These are phyloP conservation scores for Suricata suricatta DNA, from an alignment of 2,113 vertebrate genomes.

Conservation along the genomic window DNA sequence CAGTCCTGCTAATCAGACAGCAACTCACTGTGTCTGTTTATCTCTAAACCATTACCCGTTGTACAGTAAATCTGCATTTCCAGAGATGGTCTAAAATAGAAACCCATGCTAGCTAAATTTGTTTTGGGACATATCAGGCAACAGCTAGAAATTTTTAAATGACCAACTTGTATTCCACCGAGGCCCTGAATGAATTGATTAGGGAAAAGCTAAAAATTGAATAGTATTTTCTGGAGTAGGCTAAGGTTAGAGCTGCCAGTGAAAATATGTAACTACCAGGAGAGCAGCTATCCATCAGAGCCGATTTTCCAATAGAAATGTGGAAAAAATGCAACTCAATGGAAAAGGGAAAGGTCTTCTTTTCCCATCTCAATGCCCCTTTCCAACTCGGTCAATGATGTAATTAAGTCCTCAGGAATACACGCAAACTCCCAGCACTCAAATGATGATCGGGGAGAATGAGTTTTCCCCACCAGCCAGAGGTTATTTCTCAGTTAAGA, in stretches of 20 bases:
- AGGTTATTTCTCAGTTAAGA: not conserved
- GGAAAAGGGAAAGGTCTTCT: not conserved
- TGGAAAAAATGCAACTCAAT: not conserved
- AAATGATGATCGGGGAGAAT: not conserved
- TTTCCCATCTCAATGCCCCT: not conserved
- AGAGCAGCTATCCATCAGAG: slow-evolving; percentile 43
- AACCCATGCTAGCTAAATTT: slow-evolving; percentile 85
- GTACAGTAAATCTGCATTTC: slow-evolving; percentile 86
- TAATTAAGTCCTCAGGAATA: slow-evolving; percentile 32
- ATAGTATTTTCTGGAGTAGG: slow-evolving; percentile 76
- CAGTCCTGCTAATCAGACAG: slow-evolving; percentile 83
- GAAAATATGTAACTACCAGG: slow-evolving; percentile 63
- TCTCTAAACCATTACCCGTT: slow-evolving; percentile 79
- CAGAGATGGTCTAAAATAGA: slow-evolving; percentile 85
- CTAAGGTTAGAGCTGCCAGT: slow-evolving; percentile 58
- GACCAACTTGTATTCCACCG: slow-evolving; percentile 82
- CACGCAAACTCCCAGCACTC: not conserved
- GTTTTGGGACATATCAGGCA: slow-evolving; percentile 86
- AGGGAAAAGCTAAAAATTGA: slow-evolving; percentile 81
- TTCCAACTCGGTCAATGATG: not conserved
- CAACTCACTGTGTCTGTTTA: slow-evolving; percentile 80
- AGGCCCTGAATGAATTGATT: slow-evolving; percentile 82
- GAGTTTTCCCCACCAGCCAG: slow-evolving; percentile 11
- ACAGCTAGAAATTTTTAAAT: slow-evolving; percentile 84
- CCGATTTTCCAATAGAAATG: slow-evolving; percentile 59